Base-by-base conservation (phyloP, 1,140 invertebrate species). In the Pogonomyrmex barbatus region DNA sequence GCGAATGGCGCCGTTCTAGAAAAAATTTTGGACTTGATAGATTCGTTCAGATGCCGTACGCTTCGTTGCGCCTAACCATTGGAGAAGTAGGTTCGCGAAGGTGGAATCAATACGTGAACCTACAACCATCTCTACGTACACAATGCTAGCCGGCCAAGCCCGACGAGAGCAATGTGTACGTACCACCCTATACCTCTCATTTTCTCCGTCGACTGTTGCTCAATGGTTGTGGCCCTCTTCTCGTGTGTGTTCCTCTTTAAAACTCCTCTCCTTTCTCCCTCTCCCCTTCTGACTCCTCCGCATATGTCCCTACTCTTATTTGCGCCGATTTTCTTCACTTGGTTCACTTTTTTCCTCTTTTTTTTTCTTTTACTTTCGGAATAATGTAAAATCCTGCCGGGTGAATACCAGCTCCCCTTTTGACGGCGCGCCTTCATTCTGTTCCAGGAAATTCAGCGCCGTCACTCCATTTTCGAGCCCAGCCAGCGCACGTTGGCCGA, bases 51-150 rank as follows among this genome's bases (percentile, higher is more conserved):
- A 83, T 85, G 87, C 81, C 85, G 84, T 87, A 81, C 76, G 87
- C 81, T 83, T 67, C 79, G 84, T 78, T 76, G 86, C 67, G 58
- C n/a, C 83, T 58, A 89, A 50, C 58, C 88, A 75, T 47, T 70
- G 70, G 56, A 45, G 68, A 24, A 24, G 82, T 90, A 90, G 85
- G 75, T 88, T 88, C 79, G 79, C 50, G 70, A 87, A 91, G 82
- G 89, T 90, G 87, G 86, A 91, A 92, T 92, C 90, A 91, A 92
- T 91, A 91, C 88, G 54, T 62, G 87, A 91, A 87, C 77, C 88
- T 86, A 60, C 78, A 84, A 89, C 89, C 82, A 87, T 89, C 79
- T 91, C 70, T 58, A 60, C 70, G 63, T 89, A 86, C 70, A 91
- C 90, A 90, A 91, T 91, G 85, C 84, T 88, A 85, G 73, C 90